Base-by-base conservation (phyloP, 1,140 invertebrate species). In the Brachionus asplanchnoidis region DNA sequence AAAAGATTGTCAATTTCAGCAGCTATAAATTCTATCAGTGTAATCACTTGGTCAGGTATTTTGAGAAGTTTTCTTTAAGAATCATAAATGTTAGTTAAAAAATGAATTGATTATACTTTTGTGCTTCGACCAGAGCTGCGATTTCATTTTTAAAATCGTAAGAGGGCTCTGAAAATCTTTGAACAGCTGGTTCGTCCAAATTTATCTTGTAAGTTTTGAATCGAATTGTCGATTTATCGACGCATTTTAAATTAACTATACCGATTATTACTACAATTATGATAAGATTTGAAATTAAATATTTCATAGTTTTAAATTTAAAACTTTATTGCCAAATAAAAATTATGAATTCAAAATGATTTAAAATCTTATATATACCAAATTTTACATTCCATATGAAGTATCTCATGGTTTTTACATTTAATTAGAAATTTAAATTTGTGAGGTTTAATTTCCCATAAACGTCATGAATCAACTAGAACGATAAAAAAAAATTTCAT, bases 171-270 rank as follows among this genome's bases (percentile, higher is more conserved):
- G 32, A 17, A 65, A 80, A 80, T 23, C 44, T 44, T 65, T 80
- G 50, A 11, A 17, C 12, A n/a, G 77, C 77, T 26, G 77, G 77
- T 40, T 80, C 20, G 12, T 80, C 77, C 77, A 80, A 80, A 53
- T 80, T 50, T 53, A 80, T 80, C 20, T 53, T 50, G 26, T 80
- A 80, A 56, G 44, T 80, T 65, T 80, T 80, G 20, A 53, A 56
- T 17, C 32, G 12, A 53, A 60, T 36, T 9, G 44, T 40, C 7
- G 77, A 40, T 60, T 56, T 28, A 36, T 80, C 50, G 7, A 32
- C 26, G 9, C 46, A 80, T 56, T 80, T 65, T 65, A 40, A 56
- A 32, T 23, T 23, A n/a, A 65, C 77, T 20, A 53, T 23, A n/a
- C 14, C 20, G 11, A 80, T n/a, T 32, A 32, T 40, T 46, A 26